phyloP scores from a whole-genome alignment of 2,888 invertebrate species.

The Tipula lateralis region DNA sequence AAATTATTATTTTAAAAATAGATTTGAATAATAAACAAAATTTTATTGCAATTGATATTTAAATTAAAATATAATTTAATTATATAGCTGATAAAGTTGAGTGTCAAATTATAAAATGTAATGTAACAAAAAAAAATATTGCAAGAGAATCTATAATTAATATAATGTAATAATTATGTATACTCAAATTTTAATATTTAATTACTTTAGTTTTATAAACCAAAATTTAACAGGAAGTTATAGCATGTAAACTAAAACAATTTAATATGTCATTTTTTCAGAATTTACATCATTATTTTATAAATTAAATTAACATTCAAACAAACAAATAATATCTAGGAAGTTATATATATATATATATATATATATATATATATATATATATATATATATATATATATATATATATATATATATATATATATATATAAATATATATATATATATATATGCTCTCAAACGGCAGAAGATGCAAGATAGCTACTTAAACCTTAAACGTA shows the following conservation, averaged over 20 bases:
- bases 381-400: not conserved
- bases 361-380: not conserved
- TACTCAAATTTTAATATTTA: not conserved
- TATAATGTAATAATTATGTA: not conserved
- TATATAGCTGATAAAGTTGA: not conserved
- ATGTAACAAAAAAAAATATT: not conserved
- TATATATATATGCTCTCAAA: not conserved
- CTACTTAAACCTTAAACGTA: no score
- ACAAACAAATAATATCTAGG: not conserved
- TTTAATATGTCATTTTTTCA: constrained; percentile 14
- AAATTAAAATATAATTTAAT: not conserved
- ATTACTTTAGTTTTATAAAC: not conserved
- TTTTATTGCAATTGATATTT: not conserved
- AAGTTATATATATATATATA: not conserved
- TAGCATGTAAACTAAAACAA: not conserved
- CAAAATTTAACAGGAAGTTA: not conserved
- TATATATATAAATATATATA: not conserved
- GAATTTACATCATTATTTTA: not conserved
- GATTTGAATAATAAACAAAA: not conserved
- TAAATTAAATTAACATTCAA: constrained; percentile 2
- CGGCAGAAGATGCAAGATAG: no score
- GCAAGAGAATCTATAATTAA: not conserved
- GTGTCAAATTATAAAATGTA: not conserved
- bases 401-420: not conserved
- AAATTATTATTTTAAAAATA: not conserved